Evolutionary conservation across 2,888 invertebrate species (phyloP), one percentile per base, ranked within the genome.

Genomic region (Aphodius sticticus): DNA sequence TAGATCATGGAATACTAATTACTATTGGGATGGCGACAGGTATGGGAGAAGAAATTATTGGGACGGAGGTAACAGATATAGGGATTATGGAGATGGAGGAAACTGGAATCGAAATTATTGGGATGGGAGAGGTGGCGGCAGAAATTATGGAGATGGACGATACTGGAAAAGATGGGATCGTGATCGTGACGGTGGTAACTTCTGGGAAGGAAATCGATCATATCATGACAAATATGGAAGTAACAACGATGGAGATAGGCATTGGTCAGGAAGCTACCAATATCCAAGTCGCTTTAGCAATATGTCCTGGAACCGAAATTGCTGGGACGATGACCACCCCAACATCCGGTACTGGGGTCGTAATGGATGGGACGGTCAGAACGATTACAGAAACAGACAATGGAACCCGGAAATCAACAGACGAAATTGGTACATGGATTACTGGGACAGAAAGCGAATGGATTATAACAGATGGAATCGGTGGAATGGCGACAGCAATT

Each of bases 381-480:
- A 12, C 53, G 53, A 53, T 12, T 53, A 53, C 53, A 53, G 53
- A 5, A 53, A 5, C 53, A 26, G 26, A 26, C 53, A 12, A 7
- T 53, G 53, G 53, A 53, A 53, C 53, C 53, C 53, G 12, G 53
- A 53, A 7, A 3, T 1, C 53, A 9, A 9, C 53, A 53, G 53
- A 53, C 0, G 53, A 9, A 53, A 53, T 53, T 53, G 53, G 53
- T 53, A 53, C 53, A 53, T 7, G 53, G 53, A 53, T 12, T 12
- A 53, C 6, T 53, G 7, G 53, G 3, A 53, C 12, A 53, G 53
- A 9, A 53, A 53, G 2, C 53, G 53, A 53, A 53, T 53, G 3
- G 53, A 26, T 26, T 26, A 26, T 26, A 26, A 53, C 53, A 53
- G 53, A 53, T 74, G 74, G 74, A 74, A 74, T 1, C 35, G 74